Evolutionary conservation across 1,140 invertebrate species (phyloP).

Genomic region (Drosophila ogumai): DNA sequence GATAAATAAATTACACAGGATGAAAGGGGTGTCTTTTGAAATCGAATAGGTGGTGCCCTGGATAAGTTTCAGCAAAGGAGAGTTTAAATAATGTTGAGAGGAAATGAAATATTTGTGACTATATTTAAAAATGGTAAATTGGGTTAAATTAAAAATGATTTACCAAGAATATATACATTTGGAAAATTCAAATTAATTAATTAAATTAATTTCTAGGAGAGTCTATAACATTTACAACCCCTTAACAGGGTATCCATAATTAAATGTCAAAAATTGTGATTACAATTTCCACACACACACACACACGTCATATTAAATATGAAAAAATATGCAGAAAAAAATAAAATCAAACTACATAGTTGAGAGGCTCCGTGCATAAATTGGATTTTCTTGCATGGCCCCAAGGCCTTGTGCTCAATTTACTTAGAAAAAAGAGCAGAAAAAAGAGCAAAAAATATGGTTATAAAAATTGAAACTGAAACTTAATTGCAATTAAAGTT

Average conservation of each 20-base stretch:
- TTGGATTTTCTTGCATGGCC: conserved; percentile 62
- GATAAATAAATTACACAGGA: conserved; percentile 67
- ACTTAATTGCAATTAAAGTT: conserved; percentile 80
- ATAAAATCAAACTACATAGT: conserved; percentile 10
- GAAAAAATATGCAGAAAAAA: conserved; percentile 23
- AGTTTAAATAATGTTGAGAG: background rate
- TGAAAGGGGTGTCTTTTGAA: conserved; percentile 24
- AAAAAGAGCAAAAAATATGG: conserved; percentile 28
- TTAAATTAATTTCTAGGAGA: too few species aligned
- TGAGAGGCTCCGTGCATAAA: conserved; percentile 53
- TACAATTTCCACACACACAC: conserved; percentile 14
- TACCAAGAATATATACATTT: background rate
- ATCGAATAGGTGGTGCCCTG: conserved; percentile 4
- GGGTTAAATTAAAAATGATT: too few species aligned
- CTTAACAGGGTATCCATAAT: conserved; percentile 26
- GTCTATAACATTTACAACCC: background rate
- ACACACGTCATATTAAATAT: conserved; percentile 12
- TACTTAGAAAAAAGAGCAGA: conserved; percentile 39
- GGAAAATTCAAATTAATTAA: too few species aligned
- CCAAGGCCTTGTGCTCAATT: conserved; percentile 73
- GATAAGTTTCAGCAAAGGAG: background rate
- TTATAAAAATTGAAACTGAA: conserved; percentile 65
- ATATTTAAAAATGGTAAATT: background rate
- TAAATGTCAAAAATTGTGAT: conserved; percentile 19
- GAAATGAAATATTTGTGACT: background rate